Base-by-base conservation (phyloP, 1,140 invertebrate genomes). In the Saxidomus purpurata region DNA sequence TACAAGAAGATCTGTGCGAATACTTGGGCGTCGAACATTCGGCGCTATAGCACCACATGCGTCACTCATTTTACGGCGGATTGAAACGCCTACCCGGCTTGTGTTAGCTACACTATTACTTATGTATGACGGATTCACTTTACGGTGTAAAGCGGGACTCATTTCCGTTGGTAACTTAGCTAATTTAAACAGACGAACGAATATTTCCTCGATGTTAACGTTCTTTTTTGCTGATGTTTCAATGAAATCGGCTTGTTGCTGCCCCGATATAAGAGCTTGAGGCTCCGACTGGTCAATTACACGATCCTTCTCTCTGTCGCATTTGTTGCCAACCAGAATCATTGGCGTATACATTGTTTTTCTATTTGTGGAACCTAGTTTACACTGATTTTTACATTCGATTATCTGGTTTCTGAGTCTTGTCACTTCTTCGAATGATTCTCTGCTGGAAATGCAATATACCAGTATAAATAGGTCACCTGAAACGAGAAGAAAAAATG, bases 401-500 rank as follows among this genome's bases (percentile, higher is more conserved):
- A 98, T 94, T 93, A 98, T 98, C 94, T 98, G 97, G 91, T 98
- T 98, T 43, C 98, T 96, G 63, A 98, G 96, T 76, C 97, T 96
- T 79, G 98, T 97, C n/a, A 98, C 98, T 95, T 98, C 98, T 92
- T 98, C 97, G 93, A 98, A 98, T 0, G 98, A 98, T 94, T 98
- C 98, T 25, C 97, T 96, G 91, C 97, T 97, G 93, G 98, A 98
- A 97, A 98, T 97, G 92, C 97, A 97, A 95, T 98, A 98, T 11
- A 98, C 98, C 88, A 98, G 95, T 71, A 98, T 97, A 95, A 98
- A 98, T 15, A 98, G 95, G 94, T 98, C 98, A 92, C 98, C 98
- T 98, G 96, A 38, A 94, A 94, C 98, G 97, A 93, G 98, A 71
- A 36, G 15, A 71, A 71, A 28, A 28, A 31, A 36, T 67, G 15